Base-by-base conservation (phyloP, 1,140 invertebrate genomes). In the Bombus haemorrhoidalis region DNA sequence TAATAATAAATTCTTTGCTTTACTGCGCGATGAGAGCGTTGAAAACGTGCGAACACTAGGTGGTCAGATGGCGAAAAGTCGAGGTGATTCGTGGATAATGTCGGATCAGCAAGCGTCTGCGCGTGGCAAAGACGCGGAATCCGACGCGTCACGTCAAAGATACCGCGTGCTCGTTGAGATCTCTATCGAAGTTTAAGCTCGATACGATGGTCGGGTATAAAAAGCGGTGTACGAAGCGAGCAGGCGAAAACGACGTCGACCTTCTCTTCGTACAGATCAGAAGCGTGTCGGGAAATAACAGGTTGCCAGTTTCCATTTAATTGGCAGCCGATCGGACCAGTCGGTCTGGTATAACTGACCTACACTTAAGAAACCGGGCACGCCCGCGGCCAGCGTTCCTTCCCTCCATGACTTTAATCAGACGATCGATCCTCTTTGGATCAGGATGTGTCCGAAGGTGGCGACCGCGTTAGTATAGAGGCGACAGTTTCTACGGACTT, bases 271-370 rank as follows among this genome's bases (percentile, higher is more conserved):
- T 22, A 62, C 57, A 25, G 41, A 81, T 75, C 74, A 64, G 76
- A 85, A 68, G 79, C 86, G 86, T 91, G 85, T 91, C 83, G 83
- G 78, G 62, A 91, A 90, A 88, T 89, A 90, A 92, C 88, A 88
- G 82, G 89, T 88, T 87, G 85, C 39, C 66, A 74, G 86, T 85
- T 90, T 85, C 73, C 84, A 87, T 84, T 91, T 91, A 89, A 92
- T 91, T 90, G 86, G 77, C 73, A 85, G 62, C 53, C 62, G 78
- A 86, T 88, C 90, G 86, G 91, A 92, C 91, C 92, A 91, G 89
- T 92, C 87, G 78, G 71, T 82, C 92, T 89, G 89, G 91, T 91
- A 86, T 91, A 92, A 92, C 92, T 91, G 91, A 92, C 89, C 91
- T 92, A 92, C 86, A 86, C 86, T 91, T 88, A 86, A 74, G 85